phyloP scores from a whole-genome alignment of 2,797 vertebrate species.

The Delichon dasypus region DNA sequence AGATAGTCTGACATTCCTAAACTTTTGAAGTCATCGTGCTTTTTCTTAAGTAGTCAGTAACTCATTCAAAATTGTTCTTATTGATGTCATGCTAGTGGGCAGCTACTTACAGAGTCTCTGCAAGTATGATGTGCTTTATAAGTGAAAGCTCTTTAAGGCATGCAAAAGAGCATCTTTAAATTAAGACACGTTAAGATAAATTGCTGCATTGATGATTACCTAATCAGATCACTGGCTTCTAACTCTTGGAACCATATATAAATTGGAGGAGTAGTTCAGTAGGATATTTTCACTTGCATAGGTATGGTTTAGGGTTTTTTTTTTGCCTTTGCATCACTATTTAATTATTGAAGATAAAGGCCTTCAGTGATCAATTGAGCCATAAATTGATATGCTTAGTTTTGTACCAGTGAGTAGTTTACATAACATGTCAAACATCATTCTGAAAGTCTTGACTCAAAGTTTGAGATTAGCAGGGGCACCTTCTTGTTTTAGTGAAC shows the following conservation, averaged over 20 bases:
- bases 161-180: neutral
- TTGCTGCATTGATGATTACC: neutral
- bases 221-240: neutral
- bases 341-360: neutral
- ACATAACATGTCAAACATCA: neutral
- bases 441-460: neutral
- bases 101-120: neutral
- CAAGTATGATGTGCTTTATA: neutral
- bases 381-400: neutral
- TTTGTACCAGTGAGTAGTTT: neutral
- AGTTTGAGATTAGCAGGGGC: neutral
- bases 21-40: neutral
- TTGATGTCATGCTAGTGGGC: neutral
- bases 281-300: neutral
- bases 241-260: neutral
- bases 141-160: neutral
- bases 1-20: neutral
- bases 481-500: neutral
- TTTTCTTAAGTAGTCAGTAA: neutral
- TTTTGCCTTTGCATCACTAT: neutral
- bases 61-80: neutral
- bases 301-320: neutral
- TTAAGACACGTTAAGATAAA: neutral
- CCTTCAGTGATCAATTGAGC: neutral
- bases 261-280: neutral